Percentiles rank a stretch among this genome's conserved stretches.
Evolutionary conservation across 2,797 vertebrate species (phyloP).

Genomic region (Cryptoprocta ferox): DNA sequence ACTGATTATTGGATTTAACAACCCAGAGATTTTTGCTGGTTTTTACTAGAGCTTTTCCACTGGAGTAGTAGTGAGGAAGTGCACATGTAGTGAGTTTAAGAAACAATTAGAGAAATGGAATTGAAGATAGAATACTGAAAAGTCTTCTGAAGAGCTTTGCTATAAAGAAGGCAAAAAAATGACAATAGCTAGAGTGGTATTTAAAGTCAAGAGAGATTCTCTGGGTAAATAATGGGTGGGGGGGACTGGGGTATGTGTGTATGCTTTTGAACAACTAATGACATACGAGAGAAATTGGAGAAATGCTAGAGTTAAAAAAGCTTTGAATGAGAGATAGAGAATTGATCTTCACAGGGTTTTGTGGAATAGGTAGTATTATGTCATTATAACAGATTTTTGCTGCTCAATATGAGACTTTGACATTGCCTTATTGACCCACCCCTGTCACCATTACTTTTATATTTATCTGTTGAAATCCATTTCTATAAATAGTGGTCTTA

Average conservation of each 20-base stretch:
- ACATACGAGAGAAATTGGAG: not conserved
- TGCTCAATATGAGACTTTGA: not conserved
- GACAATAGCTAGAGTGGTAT: not conserved
- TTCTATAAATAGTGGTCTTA: not conserved
- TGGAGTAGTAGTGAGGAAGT: not conserved
- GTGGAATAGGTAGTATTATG: not conserved
- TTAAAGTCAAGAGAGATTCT: not conserved
- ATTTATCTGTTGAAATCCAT: not conserved
- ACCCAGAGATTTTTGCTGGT: not conserved
- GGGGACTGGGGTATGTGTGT: not conserved
- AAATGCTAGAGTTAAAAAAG: not conserved
- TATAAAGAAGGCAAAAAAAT: not conserved
- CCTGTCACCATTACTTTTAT: not conserved
- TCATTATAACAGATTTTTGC: not conserved
- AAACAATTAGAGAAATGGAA: not conserved
- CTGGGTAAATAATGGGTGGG: not conserved
- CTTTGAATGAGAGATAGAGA: not conserved
- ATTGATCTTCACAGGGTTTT: not conserved
- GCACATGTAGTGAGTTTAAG: not conserved
- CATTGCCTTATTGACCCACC: not conserved
- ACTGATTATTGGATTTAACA: not conserved
- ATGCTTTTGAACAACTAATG: not conserved
- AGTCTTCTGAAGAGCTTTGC: not conserved
- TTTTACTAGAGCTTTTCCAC: not conserved
- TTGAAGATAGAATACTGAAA: not conserved